Conservation (phyloP, 2,113 vertebrate genomes). For the Cavia porcellus region DNA sequence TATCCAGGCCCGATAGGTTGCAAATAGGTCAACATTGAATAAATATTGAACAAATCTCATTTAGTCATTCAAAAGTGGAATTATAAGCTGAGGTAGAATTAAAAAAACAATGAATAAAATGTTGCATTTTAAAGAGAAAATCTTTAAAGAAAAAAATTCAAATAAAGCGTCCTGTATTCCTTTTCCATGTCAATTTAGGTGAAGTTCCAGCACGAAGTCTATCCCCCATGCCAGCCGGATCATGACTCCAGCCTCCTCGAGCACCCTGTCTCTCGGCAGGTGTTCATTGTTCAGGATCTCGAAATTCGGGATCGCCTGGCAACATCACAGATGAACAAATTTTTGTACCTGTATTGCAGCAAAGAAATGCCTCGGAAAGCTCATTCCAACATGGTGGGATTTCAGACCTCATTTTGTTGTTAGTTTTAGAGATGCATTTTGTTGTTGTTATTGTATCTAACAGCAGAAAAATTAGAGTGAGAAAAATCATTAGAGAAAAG, state of each 20-base stretch:
- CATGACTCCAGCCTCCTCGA: constrained; percentile 87
- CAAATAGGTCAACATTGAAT: background rate
- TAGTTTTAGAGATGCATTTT: background rate
- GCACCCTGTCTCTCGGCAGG: constrained; percentile 95
- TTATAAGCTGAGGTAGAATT: background rate
- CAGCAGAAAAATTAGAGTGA: constrained; percentile 1
- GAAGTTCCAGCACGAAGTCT: constrained; percentile 98
- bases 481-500: background rate
- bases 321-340: constrained; percentile 99
- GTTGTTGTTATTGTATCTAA: background rate
- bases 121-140: background rate
- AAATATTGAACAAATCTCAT: background rate
- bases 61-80: background rate
- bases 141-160: background rate
- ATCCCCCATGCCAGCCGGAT: constrained; percentile 87
- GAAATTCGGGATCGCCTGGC: constrained; percentile 97
- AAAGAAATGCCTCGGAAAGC: constrained; percentile 98
- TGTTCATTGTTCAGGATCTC: constrained; percentile 97
- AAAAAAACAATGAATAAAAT: background rate
- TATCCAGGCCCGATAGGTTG: background rate
- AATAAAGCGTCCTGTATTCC: background rate
- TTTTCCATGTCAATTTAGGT: constrained; percentile 87
- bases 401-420: background rate
- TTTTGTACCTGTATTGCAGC: constrained; percentile 97
- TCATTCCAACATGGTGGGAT: constrained; percentile 95